Base-by-base conservation (phyloP, 2,797 vertebrate genomes). In the Fundulus diaphanus region DNA sequence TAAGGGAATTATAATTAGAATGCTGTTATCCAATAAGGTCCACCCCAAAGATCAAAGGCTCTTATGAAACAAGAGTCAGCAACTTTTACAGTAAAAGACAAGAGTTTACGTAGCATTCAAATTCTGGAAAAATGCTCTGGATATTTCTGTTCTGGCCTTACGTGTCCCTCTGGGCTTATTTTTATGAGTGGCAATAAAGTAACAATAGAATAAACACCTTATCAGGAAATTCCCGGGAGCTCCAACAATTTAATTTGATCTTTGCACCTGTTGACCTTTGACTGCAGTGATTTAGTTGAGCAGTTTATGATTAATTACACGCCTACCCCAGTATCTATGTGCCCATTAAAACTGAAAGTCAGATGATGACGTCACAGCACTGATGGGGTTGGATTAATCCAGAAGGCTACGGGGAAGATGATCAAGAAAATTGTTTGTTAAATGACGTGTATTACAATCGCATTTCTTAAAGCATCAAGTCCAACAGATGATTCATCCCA, bases 21-120 rank as follows among this genome's bases (percentile, higher is more conserved):
- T 81, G 24, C 72, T 16, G n/a, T 92, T 82, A 88, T 88, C 83
- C 74, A 75, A 72, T 87, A 74, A 88, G 73, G 85, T 90, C 79
- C 85, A 85, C 46, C 70, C 75, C 52, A 86, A 59, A 88, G 92
- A 93, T 94, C 89, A 93, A 93, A 93, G 90, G 79, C 84, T 83
- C 70, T 73, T 90, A 82, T 24, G 81, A 87, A 85, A 83, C 79
- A 56, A 71, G 35, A 27, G 6, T 7, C 1, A 5, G 42, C 20
- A 27, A 57, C 27, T 20, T 71, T 42, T 57, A 40, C 24, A 57
- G 24, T 20, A 16, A 56, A 71, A 46, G 7, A 42, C 40, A 42
- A 29, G 1, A 42, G 16, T 42, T 22, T 29, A 42, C 8, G 7
- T 11, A 44, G n/a, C 44, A 13, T 57, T 56, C 15, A 20, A 37